These are phyloP conservation scores for Notodonta ziczac DNA, from an alignment of 2,888 invertebrate species.

Conservation along the genomic window DNA sequence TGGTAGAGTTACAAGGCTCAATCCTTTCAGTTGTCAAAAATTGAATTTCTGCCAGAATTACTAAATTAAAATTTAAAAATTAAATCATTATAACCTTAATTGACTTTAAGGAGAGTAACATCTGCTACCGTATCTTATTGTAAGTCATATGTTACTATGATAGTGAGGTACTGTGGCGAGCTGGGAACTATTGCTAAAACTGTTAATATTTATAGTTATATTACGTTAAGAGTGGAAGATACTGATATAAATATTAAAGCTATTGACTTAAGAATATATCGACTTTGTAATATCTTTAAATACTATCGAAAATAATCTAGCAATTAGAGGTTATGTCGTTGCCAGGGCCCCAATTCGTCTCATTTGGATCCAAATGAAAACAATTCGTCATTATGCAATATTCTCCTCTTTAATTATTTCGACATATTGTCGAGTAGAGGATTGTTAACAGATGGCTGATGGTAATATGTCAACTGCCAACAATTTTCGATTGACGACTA, in stretches of 20 bases:
- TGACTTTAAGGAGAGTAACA: slow-evolving; percentile 29
- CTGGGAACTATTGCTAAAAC: slow-evolving; percentile 77
- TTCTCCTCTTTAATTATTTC: too few relatives aligned
- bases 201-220: slow-evolving; percentile 58
- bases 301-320: too few relatives aligned
- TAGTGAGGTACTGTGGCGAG: slow-evolving; percentile 81
- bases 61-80: not conserved
- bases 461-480: too few relatives aligned
- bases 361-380: too few relatives aligned
- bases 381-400: too few relatives aligned
- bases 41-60: not conserved
- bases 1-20: too few relatives aligned
- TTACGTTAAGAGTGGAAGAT: slow-evolving; percentile 77
- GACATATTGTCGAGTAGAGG: too few relatives aligned
- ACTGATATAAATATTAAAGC: slow-evolving; percentile 81
- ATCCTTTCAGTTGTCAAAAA: too few relatives aligned
- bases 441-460: too few relatives aligned
- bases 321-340: too few relatives aligned
- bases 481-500: too few relatives aligned
- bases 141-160: slow-evolving; percentile 64
- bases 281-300: slow-evolving; percentile 40
- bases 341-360: too few relatives aligned
- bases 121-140: slow-evolving; percentile 53
- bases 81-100: slow-evolving; percentile 22
- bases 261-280: slow-evolving; percentile 76